Conservation (phyloP, 1,140 invertebrate genomes). For the Rhopalosiphum padi region DNA sequence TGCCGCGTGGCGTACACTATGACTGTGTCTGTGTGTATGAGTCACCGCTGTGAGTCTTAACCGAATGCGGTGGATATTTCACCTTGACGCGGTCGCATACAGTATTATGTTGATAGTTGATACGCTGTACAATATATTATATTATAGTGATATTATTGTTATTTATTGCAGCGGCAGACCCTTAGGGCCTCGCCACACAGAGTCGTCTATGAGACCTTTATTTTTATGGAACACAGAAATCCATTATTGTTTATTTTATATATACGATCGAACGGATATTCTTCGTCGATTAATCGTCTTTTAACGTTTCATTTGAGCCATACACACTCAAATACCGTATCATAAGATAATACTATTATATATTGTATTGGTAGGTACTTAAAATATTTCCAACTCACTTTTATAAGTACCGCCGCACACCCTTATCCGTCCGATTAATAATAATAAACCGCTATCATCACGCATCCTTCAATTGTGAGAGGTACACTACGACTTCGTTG, state of each 20-base stretch:
- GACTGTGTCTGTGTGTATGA: background rate
- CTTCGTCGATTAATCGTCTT: background rate
- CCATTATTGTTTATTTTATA: background rate
- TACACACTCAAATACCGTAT: background rate
- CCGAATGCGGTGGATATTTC: background rate
- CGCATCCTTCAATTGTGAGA: background rate
- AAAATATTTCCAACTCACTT: background rate
- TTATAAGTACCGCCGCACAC: background rate
- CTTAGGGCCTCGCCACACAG: background rate
- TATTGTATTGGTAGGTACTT: background rate
- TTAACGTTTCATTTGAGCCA: background rate
- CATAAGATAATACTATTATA: background rate
- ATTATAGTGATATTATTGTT: background rate
- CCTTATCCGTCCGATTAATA: background rate
- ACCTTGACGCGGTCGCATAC: constrained; percentile 2
- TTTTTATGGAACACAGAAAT: constrained; percentile 11
- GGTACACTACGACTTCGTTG: background rate
- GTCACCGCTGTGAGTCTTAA: background rate
- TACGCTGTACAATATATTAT: background rate
- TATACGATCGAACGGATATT: background rate
- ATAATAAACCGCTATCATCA: background rate
- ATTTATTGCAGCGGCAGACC: background rate
- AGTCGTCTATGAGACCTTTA: background rate
- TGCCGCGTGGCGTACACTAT: background rate
- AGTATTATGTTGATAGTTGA: background rate